Evolutionary conservation across 2,113 vertebrate species (phyloP).

Genomic region (Ariopsis seemanni): DNA sequence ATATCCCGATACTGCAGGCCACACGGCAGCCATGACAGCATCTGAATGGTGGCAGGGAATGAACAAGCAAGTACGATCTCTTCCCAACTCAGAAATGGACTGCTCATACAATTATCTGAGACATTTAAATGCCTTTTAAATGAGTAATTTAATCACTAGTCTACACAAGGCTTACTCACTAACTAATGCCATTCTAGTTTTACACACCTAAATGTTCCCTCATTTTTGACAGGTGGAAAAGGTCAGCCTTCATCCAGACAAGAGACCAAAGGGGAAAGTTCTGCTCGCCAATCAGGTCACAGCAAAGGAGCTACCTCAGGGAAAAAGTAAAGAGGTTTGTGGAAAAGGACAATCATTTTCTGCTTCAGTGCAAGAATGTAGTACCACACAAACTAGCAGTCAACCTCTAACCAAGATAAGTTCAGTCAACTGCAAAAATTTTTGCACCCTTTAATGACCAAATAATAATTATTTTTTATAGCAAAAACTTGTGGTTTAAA

Average conservation of each 20-base stretch:
- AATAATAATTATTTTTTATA: background rate
- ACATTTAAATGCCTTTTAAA: background rate
- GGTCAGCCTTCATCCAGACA: constrained; percentile 82
- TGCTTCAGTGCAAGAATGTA: background rate
- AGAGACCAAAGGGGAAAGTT: constrained; percentile 62
- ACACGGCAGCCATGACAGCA: constrained; percentile 69
- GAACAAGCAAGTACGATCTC: constrained; percentile 78
- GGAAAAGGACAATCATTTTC: background rate
- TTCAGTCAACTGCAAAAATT: background rate
- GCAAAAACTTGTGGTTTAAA: background rate
- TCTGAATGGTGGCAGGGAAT: constrained; percentile 88
- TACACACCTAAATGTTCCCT: background rate
- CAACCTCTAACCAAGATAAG: background rate
- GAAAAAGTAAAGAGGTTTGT: constrained; percentile 69
- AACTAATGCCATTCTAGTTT: background rate
- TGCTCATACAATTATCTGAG: background rate
- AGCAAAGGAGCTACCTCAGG: constrained; percentile 56
- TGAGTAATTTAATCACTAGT: background rate
- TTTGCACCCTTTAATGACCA: background rate
- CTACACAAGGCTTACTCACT: background rate
- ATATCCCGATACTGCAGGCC: constrained; percentile 82
- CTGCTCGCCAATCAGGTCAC: constrained; percentile 49
- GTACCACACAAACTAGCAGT: background rate
- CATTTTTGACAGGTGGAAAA: constrained; percentile 75
- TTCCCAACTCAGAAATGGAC: background rate